phyloP scores from a whole-genome alignment of 2,888 invertebrate species.

The Cactoblastis cactorum region DNA sequence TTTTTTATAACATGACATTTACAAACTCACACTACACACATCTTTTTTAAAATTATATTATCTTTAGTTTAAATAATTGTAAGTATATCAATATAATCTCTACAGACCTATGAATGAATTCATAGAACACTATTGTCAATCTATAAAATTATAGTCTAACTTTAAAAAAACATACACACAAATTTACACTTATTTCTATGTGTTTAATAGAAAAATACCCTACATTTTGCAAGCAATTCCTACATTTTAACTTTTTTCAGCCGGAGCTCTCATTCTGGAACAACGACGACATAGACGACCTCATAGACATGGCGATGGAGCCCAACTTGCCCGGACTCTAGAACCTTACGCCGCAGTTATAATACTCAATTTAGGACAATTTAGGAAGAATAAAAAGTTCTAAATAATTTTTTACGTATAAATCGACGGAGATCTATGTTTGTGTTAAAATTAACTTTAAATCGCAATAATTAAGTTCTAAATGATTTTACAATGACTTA shows the following conservation, averaged over 20 bases:
- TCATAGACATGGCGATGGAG: conserved; percentile 71
- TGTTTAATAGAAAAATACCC: no score
- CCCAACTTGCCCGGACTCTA: conserved; percentile 45
- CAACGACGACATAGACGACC: conserved; percentile 67
- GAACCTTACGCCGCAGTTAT: neutral
- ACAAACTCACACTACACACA: no score
- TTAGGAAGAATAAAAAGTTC: neutral
- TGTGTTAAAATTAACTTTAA: neutral
- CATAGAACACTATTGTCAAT: no score
- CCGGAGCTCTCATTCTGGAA: conserved; percentile 72
- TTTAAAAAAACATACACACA: no score
- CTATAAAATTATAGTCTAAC: no score
- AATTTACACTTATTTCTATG: no score
- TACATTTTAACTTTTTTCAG: conserved; percentile 29
- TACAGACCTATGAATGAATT: no score
- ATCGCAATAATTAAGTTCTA: neutral
- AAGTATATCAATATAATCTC: no score
- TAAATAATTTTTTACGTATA: neutral
- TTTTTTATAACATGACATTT: no score
- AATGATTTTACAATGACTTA: neutral
- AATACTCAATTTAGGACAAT: neutral
- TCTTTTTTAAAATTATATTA: no score
- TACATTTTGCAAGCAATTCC: no score
- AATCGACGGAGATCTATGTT: neutral
- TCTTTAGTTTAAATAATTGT: no score